Conservation (phyloP, 2,113 vertebrate genomes). For the Manacus vitellinus region DNA sequence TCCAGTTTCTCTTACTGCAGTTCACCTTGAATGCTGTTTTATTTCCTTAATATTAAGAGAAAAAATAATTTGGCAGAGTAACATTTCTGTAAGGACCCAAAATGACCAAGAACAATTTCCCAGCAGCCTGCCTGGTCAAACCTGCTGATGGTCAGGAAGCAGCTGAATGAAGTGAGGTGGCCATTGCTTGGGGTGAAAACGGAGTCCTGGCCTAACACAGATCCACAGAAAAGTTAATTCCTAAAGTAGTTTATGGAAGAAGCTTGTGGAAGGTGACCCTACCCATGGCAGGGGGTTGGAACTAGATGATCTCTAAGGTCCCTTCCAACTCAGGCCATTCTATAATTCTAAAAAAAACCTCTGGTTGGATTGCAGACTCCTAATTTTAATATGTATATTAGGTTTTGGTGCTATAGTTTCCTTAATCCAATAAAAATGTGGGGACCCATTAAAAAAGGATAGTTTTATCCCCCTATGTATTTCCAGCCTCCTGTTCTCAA, state of each 20-base stretch:
- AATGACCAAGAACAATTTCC: background rate
- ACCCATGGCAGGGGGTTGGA: background rate
- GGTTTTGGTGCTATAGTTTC: background rate
- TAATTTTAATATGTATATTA: background rate
- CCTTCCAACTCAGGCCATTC: background rate
- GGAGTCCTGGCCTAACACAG: background rate
- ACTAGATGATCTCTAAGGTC: background rate
- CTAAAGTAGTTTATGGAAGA: background rate
- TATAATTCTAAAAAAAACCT: background rate
- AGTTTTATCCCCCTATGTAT: background rate
- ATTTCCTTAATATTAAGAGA: background rate
- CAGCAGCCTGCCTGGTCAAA: background rate
- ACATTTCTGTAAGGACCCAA: background rate
- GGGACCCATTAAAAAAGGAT: background rate
- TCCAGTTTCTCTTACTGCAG: background rate
- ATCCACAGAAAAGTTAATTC: background rate
- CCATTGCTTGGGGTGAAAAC: background rate
- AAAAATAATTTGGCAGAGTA: background rate
- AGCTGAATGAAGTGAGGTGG: background rate
- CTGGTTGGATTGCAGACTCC: background rate
- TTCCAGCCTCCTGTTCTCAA: background rate
- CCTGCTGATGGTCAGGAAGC: background rate
- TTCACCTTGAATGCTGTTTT: background rate
- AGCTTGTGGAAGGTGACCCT: background rate
- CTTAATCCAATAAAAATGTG: background rate